phyloP scores from a whole-genome alignment of 1,140 invertebrate genomes.

The Panagrolaimus sp. region DNA sequence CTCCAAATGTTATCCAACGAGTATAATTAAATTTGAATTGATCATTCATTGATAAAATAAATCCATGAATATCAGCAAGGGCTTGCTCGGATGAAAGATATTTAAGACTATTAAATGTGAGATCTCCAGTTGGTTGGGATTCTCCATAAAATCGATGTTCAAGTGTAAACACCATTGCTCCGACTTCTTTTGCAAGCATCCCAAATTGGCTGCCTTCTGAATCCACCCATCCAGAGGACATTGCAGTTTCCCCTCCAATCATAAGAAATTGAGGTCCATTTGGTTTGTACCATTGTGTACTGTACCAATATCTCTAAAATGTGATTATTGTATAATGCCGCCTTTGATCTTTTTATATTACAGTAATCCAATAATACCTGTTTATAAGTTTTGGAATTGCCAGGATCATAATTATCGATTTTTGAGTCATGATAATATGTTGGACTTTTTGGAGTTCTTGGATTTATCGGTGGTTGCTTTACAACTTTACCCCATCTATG shows the following conservation, averaged over 20 bases:
- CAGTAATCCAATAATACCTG: no score
- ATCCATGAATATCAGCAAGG: slow-evolving; percentile 47
- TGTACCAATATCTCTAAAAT: no score
- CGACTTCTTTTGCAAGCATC: slow-evolving; percentile 21
- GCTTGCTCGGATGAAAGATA: slow-evolving; percentile 49
- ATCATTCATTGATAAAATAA: slow-evolving; percentile 44
- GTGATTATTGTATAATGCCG: no score
- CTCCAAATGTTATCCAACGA: slow-evolving; percentile 86
- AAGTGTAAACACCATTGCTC: slow-evolving; percentile 24
- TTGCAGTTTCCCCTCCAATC: slow-evolving; percentile 67
- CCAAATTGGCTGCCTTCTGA: neutral
- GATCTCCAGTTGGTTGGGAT: slow-evolving; percentile 25
- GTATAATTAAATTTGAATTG: slow-evolving; percentile 33
- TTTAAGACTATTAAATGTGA: slow-evolving; percentile 40
- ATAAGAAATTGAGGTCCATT: slow-evolving; percentile 77
- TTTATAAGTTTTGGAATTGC: no score
- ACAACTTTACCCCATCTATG: no score
- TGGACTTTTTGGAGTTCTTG: no score
- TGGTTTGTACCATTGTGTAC: slow-evolving; percentile 61
- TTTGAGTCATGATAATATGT: no score
- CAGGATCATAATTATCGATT: no score
- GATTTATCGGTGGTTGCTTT: no score
- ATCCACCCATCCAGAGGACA: neutral
- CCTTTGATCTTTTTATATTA: no score
- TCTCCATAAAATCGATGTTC: slow-evolving; percentile 34